A percentile compares a stretch with the other conserved stretches of the same genome.
These are phyloP conservation scores for Calameuta pallipes DNA, from an alignment of 2,888 invertebrate genomes.

Conservation along the genomic window DNA sequence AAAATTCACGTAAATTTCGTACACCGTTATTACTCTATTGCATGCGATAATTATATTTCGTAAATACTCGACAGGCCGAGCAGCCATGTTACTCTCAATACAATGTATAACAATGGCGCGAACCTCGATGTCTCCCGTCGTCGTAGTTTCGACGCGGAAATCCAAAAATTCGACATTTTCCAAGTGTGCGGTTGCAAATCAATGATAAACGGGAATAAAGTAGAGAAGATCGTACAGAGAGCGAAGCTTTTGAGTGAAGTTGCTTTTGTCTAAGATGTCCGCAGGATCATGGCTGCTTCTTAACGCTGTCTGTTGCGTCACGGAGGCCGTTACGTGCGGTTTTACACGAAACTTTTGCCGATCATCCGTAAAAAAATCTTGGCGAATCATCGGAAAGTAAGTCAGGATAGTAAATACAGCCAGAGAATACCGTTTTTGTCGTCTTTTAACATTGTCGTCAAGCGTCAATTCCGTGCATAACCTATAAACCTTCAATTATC, in stretches of 20 bases:
- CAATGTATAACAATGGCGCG: neutral
- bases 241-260: neutral
- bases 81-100: neutral
- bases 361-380: neutral
- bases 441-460: neutral
- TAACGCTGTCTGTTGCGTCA: neutral
- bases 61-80: neutral
- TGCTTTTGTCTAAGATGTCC: slow-evolving; percentile 4
- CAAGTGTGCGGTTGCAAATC: neutral
- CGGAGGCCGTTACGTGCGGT: slow-evolving; percentile 4
- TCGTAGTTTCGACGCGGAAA: neutral
- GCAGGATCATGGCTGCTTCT: neutral
- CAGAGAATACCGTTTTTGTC: neutral
- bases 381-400: neutral
- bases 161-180: neutral
- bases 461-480: neutral
- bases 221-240: neutral
- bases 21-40: neutral
- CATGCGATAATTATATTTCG: neutral
- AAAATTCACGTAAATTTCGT: neutral
- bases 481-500: neutral
- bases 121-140: neutral
- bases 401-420: neutral
- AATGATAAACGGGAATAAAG: neutral
- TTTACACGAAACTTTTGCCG: slow-evolving; percentile 3